phyloP scores from a whole-genome alignment of 92 coral and sea anemone species.

The Zoanthus gigantus region DNA sequence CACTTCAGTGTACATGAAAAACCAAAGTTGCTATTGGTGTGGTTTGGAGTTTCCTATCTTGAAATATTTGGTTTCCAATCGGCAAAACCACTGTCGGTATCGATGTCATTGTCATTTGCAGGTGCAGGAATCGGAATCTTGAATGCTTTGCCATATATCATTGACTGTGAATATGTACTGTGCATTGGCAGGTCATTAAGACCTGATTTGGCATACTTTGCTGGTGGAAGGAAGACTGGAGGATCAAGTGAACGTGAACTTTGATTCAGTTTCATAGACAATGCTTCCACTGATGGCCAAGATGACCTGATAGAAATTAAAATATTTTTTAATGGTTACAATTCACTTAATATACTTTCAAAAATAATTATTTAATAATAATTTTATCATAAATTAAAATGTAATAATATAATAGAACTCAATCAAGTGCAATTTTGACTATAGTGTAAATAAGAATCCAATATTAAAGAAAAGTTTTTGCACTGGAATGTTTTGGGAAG shows the following conservation, averaged over 20 bases:
- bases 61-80: constrained; percentile 77
- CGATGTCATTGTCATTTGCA: constrained; percentile 24
- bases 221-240: constrained; percentile 68
- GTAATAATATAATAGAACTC: no score
- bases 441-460: no score
- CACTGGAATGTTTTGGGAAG: no score
- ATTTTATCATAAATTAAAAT: no score
- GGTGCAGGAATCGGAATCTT: constrained; percentile 36
- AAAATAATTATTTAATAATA: no score
- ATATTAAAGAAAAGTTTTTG: no score
- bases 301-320: constrained; percentile 61
- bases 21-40: not conserved
- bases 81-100: constrained; percentile 80
- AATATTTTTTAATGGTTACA: no score
- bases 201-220: constrained; percentile 45
- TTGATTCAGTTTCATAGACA: constrained; percentile 43
- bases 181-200: constrained; percentile 49
- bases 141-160: constrained; percentile 36
- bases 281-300: constrained; percentile 69
- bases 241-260: constrained; percentile 76
- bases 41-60: constrained; percentile 63
- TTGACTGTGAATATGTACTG: constrained; percentile 17
- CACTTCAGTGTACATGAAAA: not conserved
- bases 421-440: no score
- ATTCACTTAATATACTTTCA: no score